Evolutionary conservation across 2,888 invertebrate species (phyloP).

Genomic region (Ophion ellenae): DNA sequence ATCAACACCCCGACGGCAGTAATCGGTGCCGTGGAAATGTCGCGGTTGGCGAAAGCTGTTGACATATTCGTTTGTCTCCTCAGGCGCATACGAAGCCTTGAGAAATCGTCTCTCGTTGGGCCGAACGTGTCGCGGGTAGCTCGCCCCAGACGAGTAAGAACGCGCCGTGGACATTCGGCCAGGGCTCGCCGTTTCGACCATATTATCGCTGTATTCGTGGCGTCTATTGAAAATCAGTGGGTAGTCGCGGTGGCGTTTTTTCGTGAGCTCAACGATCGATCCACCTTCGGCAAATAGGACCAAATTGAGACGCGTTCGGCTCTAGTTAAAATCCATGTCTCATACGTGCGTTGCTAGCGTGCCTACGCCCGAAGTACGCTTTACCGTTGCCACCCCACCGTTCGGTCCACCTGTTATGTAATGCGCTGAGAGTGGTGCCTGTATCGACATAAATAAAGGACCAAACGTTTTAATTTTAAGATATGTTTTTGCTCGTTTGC

Average conservation of each 20-base stretch:
- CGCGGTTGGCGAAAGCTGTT: neutral
- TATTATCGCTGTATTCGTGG: neutral
- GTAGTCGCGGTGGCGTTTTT: slow-evolving; percentile 15
- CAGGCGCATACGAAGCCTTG: neutral
- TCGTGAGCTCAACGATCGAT: slow-evolving; percentile 35
- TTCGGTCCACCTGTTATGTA: slow-evolving; percentile 84
- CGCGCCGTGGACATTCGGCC: slow-evolving; percentile 12
- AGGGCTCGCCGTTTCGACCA: neutral
- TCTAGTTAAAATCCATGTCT: slow-evolving; percentile 82
- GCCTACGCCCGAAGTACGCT: slow-evolving; percentile 85
- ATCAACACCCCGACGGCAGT: neutral
- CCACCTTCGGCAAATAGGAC: slow-evolving; percentile 42
- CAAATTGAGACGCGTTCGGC: slow-evolving; percentile 66
- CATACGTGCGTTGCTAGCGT: slow-evolving; percentile 89
- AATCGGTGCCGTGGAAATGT: neutral
- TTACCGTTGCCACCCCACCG: slow-evolving; percentile 86
- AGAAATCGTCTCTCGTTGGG: neutral
- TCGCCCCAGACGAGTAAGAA: slow-evolving; percentile 7
- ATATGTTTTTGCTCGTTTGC: neutral
- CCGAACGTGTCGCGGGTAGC: neutral
- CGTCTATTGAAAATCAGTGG: slow-evolving; percentile 10
- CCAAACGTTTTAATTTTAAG: neutral
- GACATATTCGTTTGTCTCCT: neutral
- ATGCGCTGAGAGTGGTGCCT: slow-evolving; percentile 82
- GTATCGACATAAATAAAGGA: slow-evolving; percentile 34